These are phyloP conservation scores for Lanistes nyassanus DNA, from an alignment of 1,140 invertebrate species.

Conservation along the genomic window DNA sequence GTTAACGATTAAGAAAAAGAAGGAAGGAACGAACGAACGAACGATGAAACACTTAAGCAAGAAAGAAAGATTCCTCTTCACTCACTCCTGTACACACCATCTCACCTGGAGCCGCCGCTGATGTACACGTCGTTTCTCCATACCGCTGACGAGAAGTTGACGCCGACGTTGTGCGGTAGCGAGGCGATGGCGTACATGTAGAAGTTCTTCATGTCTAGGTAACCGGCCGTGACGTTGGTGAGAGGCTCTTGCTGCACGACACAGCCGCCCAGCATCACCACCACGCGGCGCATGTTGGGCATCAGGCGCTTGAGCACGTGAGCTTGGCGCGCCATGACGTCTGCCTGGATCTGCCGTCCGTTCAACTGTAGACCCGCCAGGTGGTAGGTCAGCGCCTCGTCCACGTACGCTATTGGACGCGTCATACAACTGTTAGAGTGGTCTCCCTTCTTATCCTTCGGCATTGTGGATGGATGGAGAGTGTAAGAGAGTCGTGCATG, in stretches of 20 bases:
- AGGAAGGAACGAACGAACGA: too few relatives aligned
- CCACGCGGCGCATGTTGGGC: slow-evolving; percentile 15
- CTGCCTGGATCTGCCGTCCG: slow-evolving; percentile 17
- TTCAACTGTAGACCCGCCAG: slow-evolving; percentile 19
- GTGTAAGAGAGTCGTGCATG: too few relatives aligned
- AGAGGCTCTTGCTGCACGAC: slow-evolving; percentile 31
- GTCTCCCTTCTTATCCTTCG: too few relatives aligned
- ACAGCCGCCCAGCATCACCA: slow-evolving; percentile 23
- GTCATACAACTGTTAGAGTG: too few relatives aligned
- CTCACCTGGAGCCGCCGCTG: slow-evolving; percentile 37
- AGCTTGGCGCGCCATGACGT: slow-evolving; percentile 6
- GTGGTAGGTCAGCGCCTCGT: slow-evolving; percentile 21
- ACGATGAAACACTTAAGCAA: neutral
- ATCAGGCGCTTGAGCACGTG: slow-evolving; percentile 17
- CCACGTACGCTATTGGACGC: slow-evolving; percentile 6
- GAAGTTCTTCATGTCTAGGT: slow-evolving; percentile 7
- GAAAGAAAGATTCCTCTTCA: too few relatives aligned
- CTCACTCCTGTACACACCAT: neutral
- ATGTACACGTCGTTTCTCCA: slow-evolving; percentile 28
- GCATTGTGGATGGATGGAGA: too few relatives aligned
- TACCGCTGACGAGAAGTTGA: slow-evolving; percentile 16
- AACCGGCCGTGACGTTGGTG: slow-evolving; percentile 26
- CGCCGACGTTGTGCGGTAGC: slow-evolving; percentile 13
- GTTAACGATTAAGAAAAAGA: too few relatives aligned
- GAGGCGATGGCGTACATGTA: slow-evolving; percentile 31